These are phyloP conservation scores for Conopomorpha cramerella DNA, from an alignment of 1,140 invertebrate species.

Conservation along the genomic window DNA sequence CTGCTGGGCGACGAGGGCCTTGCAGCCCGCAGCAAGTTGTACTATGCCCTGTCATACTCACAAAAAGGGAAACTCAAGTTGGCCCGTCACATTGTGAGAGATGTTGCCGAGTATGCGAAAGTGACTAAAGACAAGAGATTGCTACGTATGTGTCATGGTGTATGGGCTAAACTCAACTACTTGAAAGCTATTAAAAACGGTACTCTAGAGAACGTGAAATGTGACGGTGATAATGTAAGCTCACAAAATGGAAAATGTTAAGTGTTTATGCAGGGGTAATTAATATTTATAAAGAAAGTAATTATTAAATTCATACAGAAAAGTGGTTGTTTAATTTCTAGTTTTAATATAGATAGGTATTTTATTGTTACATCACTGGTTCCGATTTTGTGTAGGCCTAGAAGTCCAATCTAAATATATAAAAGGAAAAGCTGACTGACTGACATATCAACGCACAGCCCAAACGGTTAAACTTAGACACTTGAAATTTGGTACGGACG, in stretches of 20 bases:
- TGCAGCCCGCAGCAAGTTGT: slow-evolving; percentile 80
- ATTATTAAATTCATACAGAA: too few relatives aligned
- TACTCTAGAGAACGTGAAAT: background rate
- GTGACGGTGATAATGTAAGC: background rate
- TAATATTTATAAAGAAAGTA: too few relatives aligned
- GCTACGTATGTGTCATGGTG: slow-evolving; percentile 80
- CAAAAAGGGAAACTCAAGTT: slow-evolving; percentile 73
- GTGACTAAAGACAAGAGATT: slow-evolving; percentile 64
- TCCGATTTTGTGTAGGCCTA: too few relatives aligned
- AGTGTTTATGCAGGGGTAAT: too few relatives aligned
- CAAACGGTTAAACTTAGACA: too few relatives aligned
- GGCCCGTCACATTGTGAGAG: slow-evolving; percentile 69
- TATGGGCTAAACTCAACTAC: slow-evolving; percentile 82
- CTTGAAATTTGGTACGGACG: too few relatives aligned
- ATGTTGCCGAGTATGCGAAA: slow-evolving; percentile 66
- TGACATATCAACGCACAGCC: too few relatives aligned
- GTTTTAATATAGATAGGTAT: too few relatives aligned
- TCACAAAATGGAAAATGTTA: background rate
- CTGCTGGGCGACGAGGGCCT: slow-evolving; percentile 80
- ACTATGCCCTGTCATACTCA: slow-evolving; percentile 84
- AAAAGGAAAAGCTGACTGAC: too few relatives aligned
- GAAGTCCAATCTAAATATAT: too few relatives aligned
- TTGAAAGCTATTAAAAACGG: slow-evolving; percentile 23
- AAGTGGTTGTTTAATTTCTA: too few relatives aligned
- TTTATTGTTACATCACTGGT: too few relatives aligned